Evolutionary conservation across 1,140 invertebrate genomes (phyloP).

Genomic region (Spodoptera frugiperda): DNA sequence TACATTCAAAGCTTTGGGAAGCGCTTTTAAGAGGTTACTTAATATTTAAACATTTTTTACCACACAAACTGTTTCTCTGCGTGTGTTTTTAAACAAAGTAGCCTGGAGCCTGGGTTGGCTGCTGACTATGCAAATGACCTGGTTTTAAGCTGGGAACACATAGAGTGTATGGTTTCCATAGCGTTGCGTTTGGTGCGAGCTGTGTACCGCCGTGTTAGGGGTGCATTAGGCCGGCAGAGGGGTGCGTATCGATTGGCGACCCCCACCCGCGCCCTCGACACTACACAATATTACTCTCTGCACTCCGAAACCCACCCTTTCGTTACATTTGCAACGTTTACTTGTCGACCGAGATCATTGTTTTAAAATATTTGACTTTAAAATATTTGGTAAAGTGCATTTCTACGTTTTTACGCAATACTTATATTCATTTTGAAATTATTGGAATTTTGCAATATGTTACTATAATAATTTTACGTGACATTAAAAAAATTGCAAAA

Average conservation of each 20-base stretch:
- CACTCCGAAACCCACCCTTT: conserved; percentile 71
- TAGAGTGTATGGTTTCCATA: conserved; percentile 37
- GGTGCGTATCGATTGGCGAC: conserved; percentile 80
- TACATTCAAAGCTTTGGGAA: conserved; percentile 49
- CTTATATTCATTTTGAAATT: no score
- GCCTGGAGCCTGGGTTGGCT: background rate
- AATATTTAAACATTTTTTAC: conserved; percentile 53
- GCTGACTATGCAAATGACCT: conserved; percentile 54
- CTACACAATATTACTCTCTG: conserved; percentile 71
- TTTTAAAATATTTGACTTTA: conserved; percentile 63
- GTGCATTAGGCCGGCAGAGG: conserved; percentile 76
- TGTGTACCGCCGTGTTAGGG: conserved; percentile 66
- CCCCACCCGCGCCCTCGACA: conserved; percentile 61
- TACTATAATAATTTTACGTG: no score
- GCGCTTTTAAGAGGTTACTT: conserved; percentile 49
- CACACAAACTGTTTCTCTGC: conserved; percentile 21
- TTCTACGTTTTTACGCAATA: background rate
- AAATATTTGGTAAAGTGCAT: background rate
- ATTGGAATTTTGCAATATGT: no score
- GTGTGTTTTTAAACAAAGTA: conserved; percentile 29
- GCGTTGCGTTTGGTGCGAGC: conserved; percentile 55
- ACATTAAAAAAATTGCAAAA: no score
- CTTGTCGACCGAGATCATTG: conserved; percentile 66
- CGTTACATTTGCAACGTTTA: conserved; percentile 72
- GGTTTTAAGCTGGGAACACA: conserved; percentile 54